Percentiles rank a stretch among this genome's conserved stretches.
Conservation (phyloP, 37 sponge, comb jelly and placozoan species). For the Geodia barretti region DNA sequence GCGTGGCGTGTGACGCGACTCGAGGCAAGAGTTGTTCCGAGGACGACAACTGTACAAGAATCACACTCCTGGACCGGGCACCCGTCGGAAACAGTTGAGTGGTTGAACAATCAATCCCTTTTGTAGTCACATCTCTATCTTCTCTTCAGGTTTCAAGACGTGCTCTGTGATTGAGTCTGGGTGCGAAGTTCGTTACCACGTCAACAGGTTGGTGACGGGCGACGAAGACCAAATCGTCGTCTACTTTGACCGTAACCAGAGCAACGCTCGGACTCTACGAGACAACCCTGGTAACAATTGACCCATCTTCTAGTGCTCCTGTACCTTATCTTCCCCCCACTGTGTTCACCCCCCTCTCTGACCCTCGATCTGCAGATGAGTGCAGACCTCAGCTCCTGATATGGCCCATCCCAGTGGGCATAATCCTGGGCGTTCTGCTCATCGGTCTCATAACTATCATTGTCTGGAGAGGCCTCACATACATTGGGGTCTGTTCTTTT, state of each 20-base stretch:
- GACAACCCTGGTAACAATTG: not conserved
- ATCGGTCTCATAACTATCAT: slow-evolving; percentile 41
- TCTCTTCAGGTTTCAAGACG: slow-evolving; percentile 14
- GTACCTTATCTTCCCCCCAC: not conserved
- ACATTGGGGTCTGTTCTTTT: slow-evolving; percentile 37
- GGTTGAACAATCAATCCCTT: not conserved
- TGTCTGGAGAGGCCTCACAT: slow-evolving; percentile 34
- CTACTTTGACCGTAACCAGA: slow-evolving; percentile 30
- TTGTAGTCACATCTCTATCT: not conserved
- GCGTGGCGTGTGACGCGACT: slow-evolving; percentile 15
- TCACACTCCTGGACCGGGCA: not conserved
- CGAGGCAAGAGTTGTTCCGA: not conserved
- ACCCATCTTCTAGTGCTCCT: not conserved
- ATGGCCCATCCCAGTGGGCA: slow-evolving; percentile 57
- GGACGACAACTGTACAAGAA: not conserved
- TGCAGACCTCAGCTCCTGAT: slow-evolving; percentile 12
- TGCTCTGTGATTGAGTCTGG: slow-evolving; percentile 20
- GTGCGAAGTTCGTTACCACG: slow-evolving; percentile 40
- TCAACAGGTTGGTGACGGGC: not conserved
- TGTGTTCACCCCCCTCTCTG: not conserved
- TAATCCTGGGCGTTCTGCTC: slow-evolving; percentile 49
- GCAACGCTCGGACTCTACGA: not conserved
- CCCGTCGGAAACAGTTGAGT: not conserved
- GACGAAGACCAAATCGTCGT: slow-evolving; percentile 12
- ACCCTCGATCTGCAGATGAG: not conserved